A percentile compares a stretch with the other conserved stretches of the same genome.
Evolutionary conservation across 2,113 vertebrate genomes (phyloP).

Genomic region (Python bivittatus): DNA sequence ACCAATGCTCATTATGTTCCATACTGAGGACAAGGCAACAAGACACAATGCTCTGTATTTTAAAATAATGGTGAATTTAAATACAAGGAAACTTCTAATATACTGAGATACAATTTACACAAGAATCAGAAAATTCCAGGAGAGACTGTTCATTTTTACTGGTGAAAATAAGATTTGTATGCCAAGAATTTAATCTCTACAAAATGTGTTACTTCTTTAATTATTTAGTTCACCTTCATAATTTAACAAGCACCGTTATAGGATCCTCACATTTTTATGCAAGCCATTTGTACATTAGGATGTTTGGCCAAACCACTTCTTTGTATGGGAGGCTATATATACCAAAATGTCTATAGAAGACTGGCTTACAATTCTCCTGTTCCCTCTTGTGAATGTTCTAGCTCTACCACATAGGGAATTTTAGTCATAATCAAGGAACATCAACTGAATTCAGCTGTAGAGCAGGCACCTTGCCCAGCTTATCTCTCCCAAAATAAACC

Average conservation of each 20-base stretch:
- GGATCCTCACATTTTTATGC: not conserved
- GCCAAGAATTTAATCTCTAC: not conserved
- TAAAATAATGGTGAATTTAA: not conserved
- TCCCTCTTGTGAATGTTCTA: not conserved
- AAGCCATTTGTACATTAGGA: not conserved
- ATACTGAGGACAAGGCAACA: not conserved
- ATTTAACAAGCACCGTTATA: not conserved
- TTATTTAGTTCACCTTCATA: not conserved
- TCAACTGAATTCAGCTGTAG: not conserved
- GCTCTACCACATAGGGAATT: not conserved
- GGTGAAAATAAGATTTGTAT: not conserved
- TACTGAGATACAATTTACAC: not conserved
- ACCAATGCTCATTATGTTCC: not conserved
- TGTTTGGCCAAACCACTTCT: not conserved
- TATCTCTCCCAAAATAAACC: not conserved
- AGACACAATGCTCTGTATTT: not conserved
- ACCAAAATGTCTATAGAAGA: too few relatives aligned
- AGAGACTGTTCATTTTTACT: not conserved
- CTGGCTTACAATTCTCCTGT: not conserved
- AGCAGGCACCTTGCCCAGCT: not conserved
- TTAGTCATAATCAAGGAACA: not conserved
- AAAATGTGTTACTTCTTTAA: not conserved
- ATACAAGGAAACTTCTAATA: not conserved
- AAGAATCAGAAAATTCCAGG: not conserved
- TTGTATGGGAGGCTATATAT: not conserved